Evolutionary conservation across 2,888 invertebrate species (phyloP), one percentile per base, ranked within the genome.

Genomic region (Epinotia brunnichana): DNA sequence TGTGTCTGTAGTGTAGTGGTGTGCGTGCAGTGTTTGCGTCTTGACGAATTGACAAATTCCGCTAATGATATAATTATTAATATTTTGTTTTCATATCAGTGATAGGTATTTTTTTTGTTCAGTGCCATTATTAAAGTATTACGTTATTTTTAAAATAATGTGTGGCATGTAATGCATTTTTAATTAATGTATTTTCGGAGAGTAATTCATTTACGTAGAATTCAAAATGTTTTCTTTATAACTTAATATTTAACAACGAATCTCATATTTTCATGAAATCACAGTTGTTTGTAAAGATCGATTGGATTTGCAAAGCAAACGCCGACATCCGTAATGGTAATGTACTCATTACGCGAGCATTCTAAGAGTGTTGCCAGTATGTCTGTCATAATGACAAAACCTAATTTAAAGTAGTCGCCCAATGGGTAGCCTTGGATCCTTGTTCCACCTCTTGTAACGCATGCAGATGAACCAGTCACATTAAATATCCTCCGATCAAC

Each of bases 71-170:
- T 74, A 75, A 66, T 76, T 80, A 79, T 80, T 78, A 79, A 81
- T 81, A 80, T 80, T 83, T 85, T 85, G 79, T 79, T 80, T 84
- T 84, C 81, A 77, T 77, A 78, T 80, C 78, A 77, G 76, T 83
- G 81, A 83, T 81, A 83, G 81, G 80, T 85, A 81, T 85, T 82
- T 82, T 86, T 88, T 88, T 88, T 87, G 81, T 90, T 90, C 90
- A 88, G 92, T 92, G 92, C 92, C 92, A 92, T 92, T 90, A 85
- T 86, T 79, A 86, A 88, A 90, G 90, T 90, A 90, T 92, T 91
- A 88, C 87, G 88, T 91, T 91, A 90, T 91, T 90, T 92, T 90
- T 81, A 87, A 89, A 89, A 89, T 88, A 87, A 88, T 90, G 87
- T 89, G 88, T 89, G 89, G 92, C 92, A 92, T 92, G 79, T 88